These are phyloP conservation scores for Microcebus ravelobensis DNA, from an alignment of 2,113 vertebrate species.

Conservation along the genomic window DNA sequence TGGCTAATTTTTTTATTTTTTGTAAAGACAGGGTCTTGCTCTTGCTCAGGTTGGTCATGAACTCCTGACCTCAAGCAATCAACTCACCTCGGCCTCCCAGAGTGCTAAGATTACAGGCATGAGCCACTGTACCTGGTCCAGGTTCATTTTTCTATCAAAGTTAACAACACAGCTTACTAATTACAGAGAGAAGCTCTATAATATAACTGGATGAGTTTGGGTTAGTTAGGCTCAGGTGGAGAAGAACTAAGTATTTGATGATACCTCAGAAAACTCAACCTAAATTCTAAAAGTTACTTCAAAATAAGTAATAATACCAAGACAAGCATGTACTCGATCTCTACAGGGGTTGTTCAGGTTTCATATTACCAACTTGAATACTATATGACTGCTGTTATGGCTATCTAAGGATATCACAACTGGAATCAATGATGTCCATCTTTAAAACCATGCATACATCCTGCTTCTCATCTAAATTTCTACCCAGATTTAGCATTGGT, in stretches of 20 bases:
- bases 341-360: background rate
- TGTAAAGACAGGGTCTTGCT: no score
- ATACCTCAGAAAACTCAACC: conserved; percentile 1
- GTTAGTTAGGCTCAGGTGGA: background rate
- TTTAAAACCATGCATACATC: background rate
- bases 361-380: background rate
- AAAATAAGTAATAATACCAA: background rate
- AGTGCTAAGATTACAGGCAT: no score
- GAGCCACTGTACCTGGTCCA: no score
- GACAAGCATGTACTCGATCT: background rate
- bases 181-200: background rate
- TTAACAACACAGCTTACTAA: background rate
- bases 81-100: no score
- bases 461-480: background rate
- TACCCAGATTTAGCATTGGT: background rate
- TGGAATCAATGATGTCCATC: background rate
- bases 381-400: background rate
- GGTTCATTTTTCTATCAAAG: background rate
- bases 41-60: no score
- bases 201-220: background rate
- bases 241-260: background rate
- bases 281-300: background rate
- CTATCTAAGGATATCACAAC: background rate
- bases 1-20: no score
- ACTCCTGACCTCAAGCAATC: no score